phyloP scores from a whole-genome alignment of 1,140 invertebrate species.

The Heliothis subflexa region DNA sequence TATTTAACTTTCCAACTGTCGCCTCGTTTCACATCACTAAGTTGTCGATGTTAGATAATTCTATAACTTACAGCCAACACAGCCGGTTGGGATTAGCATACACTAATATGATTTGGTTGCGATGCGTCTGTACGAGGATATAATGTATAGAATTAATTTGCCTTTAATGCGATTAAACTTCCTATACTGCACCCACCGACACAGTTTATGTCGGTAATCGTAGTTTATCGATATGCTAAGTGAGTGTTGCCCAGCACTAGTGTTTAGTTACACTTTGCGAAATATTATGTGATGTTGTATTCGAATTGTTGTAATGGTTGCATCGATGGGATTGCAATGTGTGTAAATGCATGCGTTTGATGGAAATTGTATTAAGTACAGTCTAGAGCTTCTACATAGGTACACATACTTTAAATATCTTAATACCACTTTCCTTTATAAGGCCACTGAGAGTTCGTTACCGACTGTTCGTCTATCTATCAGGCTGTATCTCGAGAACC shows the following conservation, averaged over 20 bases:
- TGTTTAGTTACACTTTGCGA: conserved; percentile 7
- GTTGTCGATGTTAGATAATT: conserved; percentile 14
- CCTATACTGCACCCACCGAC: conserved; percentile 15
- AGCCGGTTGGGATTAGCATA: conserved; percentile 38
- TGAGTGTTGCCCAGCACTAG: conserved; percentile 39
- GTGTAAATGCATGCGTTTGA: too few relatives aligned
- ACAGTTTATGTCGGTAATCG: conserved; percentile 20
- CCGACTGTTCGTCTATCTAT: too few relatives aligned
- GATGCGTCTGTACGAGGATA: conserved; percentile 6
- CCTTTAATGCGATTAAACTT: conserved; percentile 40
- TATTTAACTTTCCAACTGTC: neutral
- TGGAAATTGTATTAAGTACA: too few relatives aligned
- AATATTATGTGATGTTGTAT: conserved; percentile 13
- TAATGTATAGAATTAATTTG: conserved; percentile 38
- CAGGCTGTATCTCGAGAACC: too few relatives aligned
- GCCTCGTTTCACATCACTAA: neutral
- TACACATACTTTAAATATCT: too few relatives aligned
- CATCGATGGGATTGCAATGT: neutral
- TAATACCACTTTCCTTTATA: too few relatives aligned
- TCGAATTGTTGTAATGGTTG: conserved; percentile 1
- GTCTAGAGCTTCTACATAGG: too few relatives aligned
- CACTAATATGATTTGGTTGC: conserved; percentile 39
- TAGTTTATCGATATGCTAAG: conserved; percentile 43
- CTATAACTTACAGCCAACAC: conserved; percentile 4
- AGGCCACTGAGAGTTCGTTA: too few relatives aligned